Evolutionary conservation across 2,113 vertebrate genomes (phyloP).

Genomic region (Callipepla squamata): DNA sequence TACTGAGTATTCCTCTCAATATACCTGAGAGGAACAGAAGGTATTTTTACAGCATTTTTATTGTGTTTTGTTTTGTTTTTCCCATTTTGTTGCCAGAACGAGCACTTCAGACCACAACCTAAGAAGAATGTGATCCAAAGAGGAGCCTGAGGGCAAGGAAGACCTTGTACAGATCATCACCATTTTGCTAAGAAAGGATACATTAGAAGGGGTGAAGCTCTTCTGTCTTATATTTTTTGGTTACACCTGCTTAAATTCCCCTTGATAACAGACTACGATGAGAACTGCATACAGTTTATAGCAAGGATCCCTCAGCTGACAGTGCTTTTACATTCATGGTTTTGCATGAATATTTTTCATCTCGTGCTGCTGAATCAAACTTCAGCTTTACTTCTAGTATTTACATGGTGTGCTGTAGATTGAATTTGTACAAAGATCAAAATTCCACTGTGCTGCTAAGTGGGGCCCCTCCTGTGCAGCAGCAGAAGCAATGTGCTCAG

Average conservation of each 20-base stretch:
- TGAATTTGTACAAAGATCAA: background rate
- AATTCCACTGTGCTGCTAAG: background rate
- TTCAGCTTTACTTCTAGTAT: background rate
- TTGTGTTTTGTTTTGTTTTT: background rate
- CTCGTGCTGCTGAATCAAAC: background rate
- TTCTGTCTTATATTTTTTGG: background rate
- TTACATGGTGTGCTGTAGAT: background rate
- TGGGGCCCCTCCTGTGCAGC: background rate
- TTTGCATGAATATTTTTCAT: background rate
- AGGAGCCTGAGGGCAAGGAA: background rate
- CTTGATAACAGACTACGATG: background rate
- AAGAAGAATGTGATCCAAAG: background rate
- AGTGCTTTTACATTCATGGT: background rate
- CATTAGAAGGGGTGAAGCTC: background rate
- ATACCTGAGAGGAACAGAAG: rapidly evolving
- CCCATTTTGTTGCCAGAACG: background rate
- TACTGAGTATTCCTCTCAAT: background rate
- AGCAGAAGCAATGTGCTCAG: background rate
- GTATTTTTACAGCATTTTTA: background rate
- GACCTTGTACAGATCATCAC: background rate
- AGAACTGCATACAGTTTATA: background rate
- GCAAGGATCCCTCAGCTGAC: background rate
- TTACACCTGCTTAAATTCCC: background rate
- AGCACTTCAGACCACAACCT: background rate
- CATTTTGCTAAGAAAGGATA: background rate